Base-by-base conservation (phyloP, 2,888 invertebrate genomes). In the Dromius quadrimaculatus region DNA sequence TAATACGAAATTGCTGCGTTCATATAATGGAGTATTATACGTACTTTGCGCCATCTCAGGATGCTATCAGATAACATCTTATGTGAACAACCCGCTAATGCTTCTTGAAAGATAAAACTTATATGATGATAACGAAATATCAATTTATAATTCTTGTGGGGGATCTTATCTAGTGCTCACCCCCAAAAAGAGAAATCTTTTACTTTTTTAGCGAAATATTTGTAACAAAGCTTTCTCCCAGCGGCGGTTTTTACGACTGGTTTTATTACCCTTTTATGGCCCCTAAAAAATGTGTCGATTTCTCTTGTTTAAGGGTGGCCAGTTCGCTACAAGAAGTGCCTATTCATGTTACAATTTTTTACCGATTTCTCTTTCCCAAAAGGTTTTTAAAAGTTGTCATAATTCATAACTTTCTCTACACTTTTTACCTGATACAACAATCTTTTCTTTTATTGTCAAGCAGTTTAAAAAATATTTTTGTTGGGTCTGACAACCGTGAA, bases 241-340 rank as follows among this genome's bases (percentile, higher is more conserved):
- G 59, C 68, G 68, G 68, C 45, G 17, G 57, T 13, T 68, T 68
- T 68, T 68, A 59, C 45, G 43, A 43, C 57, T 68, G 23, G 47
- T 57, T 57, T 50, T 57, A 22, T 32, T 57, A 68, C 68, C 68
- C 68, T 59, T 68, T 68, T 68, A 68, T 68, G 32, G 68, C 43
- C 45, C 20, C 41, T 36, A 59, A 68, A 65, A 59, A 68, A 50
- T 66, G 66, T 68, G 68, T 68, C 68, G 59, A 59, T 68, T 68
- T 59, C 54, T 65, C 65, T 65, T 65, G 65, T 54, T 68, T 57
- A 68, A 68, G 68, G 68, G 68, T 68, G 28, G 23, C 11, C 59
- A 19, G 59, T 59, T 45, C 68, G 38, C 22, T 43, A 28, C 59
- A 68, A 19, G 28, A 43, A 68, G 68, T 68, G 43, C 32, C 68